Evolutionary conservation across 2,888 invertebrate genomes (phyloP), one percentile per base, ranked within the genome.

Genomic region (Hypolimnas misippus): DNA sequence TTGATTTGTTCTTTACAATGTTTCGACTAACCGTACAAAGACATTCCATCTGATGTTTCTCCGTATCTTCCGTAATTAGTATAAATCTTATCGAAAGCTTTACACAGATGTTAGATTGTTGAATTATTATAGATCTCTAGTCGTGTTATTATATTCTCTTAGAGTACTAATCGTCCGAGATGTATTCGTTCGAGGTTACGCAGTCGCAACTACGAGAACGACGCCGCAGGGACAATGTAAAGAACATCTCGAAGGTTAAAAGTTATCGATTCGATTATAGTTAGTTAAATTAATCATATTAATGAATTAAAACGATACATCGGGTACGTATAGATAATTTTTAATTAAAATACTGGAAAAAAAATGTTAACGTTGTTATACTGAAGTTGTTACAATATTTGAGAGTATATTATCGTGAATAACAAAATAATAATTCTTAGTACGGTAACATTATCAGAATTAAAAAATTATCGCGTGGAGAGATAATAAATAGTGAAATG

Each of bases 361-460:
- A 67, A 86, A 90, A 87, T 90, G 92, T 92, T 92, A 89, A 89
- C 77, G 90, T 92, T 92, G 91, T 92, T 92, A 92, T 92, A 89
- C 86, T 82, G 87, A 91, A 89, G 87, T 92, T 92, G 92, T 92
- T 92, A 91, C 88, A 90, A 89, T 92, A 91, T 92, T 89, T 92
- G 92, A 92, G 92, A 92, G 92, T 92, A 92, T 92, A 91, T 90
- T 86, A 86, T 82, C 81, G 83, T 80, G 83, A 79, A 84, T 85
- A 63, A 86, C 86, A 85, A 82, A 83, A 75, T 79, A 81, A 82
- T 63, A 63, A 65, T 67, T 82, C 82, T 82, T 85, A 87, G 85
- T 83, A 84, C 82, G 83, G 81, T 84, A 77, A 78, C 79, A 76
- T 77, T 74, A 79, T 76, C 81, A 71, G 80, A 76, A 73, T 75